Conservation (phyloP, 2,113 vertebrate species). For the Pteruthius melanotis region DNA sequence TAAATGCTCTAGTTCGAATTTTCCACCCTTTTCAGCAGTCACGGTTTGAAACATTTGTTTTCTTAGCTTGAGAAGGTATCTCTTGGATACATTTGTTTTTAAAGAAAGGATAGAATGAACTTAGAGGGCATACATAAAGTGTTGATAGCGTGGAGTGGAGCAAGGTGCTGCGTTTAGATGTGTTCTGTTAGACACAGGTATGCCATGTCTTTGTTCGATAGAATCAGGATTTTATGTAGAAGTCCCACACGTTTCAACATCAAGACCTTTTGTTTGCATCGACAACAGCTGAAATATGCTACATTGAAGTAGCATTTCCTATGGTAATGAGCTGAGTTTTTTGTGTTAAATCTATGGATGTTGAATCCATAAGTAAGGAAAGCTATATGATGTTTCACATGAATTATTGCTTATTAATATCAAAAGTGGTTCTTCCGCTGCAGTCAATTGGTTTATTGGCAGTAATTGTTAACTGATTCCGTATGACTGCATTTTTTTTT, state of each 20-base stretch:
- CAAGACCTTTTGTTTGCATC: neutral
- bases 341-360: neutral
- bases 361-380: neutral
- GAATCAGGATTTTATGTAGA: neutral
- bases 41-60: neutral
- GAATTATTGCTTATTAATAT: neutral
- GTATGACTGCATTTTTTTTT: neutral
- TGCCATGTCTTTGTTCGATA: neutral
- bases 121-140: neutral
- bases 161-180: neutral
- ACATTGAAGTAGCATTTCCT: neutral
- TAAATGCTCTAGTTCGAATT: neutral
- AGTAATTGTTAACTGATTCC: neutral
- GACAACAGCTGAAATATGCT: neutral
- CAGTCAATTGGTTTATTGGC: neutral
- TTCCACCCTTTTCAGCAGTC: neutral
- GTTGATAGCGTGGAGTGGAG: neutral
- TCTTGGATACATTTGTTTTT: neutral
- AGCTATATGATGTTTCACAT: neutral
- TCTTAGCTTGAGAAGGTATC: neutral
- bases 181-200: neutral
- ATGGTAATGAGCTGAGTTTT: neutral
- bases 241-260: neutral
- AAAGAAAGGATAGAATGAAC: rapidly evolving
- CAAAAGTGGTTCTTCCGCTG: neutral